Evolutionary conservation across 2,797 vertebrate genomes (phyloP).

Genomic region (Sibirionetta formosa): DNA sequence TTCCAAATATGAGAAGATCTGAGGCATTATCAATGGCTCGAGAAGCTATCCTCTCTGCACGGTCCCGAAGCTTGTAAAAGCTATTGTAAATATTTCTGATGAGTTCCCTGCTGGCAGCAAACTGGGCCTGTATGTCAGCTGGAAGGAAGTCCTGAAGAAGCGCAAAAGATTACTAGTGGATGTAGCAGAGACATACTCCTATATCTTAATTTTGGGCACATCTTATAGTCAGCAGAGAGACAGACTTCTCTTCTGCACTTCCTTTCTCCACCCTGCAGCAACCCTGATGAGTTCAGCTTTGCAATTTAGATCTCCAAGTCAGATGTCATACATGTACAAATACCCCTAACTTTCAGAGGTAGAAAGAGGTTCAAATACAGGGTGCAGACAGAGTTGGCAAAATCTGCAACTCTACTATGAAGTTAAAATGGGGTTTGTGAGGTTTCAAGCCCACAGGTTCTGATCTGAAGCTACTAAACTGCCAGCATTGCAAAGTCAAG

Average conservation of each 20-base stretch:
- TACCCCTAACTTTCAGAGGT: neutral
- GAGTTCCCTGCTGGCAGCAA: slow-evolving; percentile 93
- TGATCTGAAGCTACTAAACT: neutral
- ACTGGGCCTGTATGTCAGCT: slow-evolving; percentile 93
- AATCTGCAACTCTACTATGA: neutral
- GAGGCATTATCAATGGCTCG: slow-evolving; percentile 94
- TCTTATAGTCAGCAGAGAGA: neutral
- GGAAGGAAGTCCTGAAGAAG: slow-evolving; percentile 93
- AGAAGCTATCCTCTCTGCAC: slow-evolving; percentile 91
- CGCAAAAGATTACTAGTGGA: neutral
- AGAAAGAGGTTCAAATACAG: neutral
- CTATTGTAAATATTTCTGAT: slow-evolving; percentile 95
- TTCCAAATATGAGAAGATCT: slow-evolving; percentile 95
- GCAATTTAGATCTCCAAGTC: neutral
- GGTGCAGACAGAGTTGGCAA: neutral
- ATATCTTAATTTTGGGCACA: rapidly evolving
- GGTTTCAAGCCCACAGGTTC: neutral
- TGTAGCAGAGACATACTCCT: neutral
- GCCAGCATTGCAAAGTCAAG: neutral
- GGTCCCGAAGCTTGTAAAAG: slow-evolving; percentile 94
- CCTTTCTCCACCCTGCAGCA: rapidly evolving
- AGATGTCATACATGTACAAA: neutral
- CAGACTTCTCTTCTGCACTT: neutral
- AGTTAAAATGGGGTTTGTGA: neutral
- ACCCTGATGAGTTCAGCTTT: neutral